Evolutionary conservation across 1,140 invertebrate species (phyloP).

Genomic region (Anoplolepis gracilipes): DNA sequence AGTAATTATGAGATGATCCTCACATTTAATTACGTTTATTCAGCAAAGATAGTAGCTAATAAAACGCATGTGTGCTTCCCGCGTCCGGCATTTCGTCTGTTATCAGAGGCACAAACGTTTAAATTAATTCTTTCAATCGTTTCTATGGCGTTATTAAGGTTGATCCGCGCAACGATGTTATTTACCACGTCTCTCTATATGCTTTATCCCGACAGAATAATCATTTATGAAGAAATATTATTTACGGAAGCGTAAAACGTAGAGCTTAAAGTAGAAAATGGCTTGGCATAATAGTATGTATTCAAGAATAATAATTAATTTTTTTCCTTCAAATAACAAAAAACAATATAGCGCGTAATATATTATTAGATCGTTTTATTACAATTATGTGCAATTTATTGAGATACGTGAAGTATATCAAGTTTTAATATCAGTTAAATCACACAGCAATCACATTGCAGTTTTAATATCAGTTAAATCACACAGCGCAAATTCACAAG

Average conservation of each 20-base stretch:
- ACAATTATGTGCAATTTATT: not conserved
- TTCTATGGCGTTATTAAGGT: slow-evolving; percentile 57
- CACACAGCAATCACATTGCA: too few relatives aligned
- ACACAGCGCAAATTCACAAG: not conserved
- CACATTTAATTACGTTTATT: slow-evolving; percentile 46
- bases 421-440: not conserved
- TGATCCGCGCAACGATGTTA: slow-evolving; percentile 32
- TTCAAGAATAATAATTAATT: not conserved
- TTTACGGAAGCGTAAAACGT: not conserved
- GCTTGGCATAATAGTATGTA: too few relatives aligned
- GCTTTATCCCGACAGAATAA: not conserved
- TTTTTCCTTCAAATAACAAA: not conserved
- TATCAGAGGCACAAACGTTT: slow-evolving; percentile 47
- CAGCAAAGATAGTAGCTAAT: slow-evolving; percentile 24
- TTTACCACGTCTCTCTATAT: not conserved
- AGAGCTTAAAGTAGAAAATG: not conserved
- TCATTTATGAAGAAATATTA: not conserved
- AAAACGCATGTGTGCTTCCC: slow-evolving; percentile 9
- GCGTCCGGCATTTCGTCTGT: slow-evolving; percentile 11
- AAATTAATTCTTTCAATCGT: slow-evolving; percentile 58
- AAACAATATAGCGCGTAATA: not conserved
- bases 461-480: slow-evolving; percentile 8
- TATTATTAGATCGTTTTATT: not conserved
- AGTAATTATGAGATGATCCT: slow-evolving; percentile 15
- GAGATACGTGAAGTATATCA: not conserved